These are phyloP conservation scores for Valencia hispanica DNA, from an alignment of 2,797 vertebrate species.

Conservation along the genomic window DNA sequence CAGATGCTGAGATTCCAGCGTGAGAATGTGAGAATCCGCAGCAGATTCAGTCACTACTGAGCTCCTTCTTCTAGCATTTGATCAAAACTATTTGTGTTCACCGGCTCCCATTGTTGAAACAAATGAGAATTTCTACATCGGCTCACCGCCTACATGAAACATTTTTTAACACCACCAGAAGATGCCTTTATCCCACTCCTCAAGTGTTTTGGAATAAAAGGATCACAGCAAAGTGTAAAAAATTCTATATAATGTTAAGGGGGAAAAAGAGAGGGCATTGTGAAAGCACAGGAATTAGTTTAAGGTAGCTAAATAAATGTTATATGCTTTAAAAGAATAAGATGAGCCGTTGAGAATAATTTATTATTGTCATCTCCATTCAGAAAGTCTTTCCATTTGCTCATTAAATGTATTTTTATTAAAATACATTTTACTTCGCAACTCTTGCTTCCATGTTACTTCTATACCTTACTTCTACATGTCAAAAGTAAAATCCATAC, in stretches of 20 bases:
- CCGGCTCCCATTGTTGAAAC: conserved; percentile 60
- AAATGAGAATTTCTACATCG: conserved; percentile 54
- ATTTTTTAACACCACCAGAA: conserved; percentile 38
- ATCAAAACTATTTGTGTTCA: conserved; percentile 63
- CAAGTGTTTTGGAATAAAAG: conserved; percentile 45
- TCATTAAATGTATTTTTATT: conserved; percentile 53
- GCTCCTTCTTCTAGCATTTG: conserved; percentile 52
- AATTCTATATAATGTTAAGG: conserved; percentile 26
- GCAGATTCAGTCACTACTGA: conserved; percentile 65
- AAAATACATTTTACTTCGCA: conserved; percentile 11
- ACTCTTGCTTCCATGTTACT: too few species aligned
- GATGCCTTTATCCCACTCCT: conserved; percentile 36
- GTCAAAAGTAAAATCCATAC: neutral
- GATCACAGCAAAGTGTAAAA: conserved; percentile 37
- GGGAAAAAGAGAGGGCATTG: conserved; percentile 4
- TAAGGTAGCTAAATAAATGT: conserved; percentile 61
- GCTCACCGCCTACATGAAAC: conserved; percentile 15
- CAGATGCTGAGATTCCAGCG: conserved; percentile 68
- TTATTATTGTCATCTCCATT: conserved; percentile 35
- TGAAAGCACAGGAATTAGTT: conserved; percentile 44
- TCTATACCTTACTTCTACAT: neutral
- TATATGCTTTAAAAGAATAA: conserved; percentile 56
- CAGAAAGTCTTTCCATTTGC: conserved; percentile 52
- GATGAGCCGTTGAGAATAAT: conserved; percentile 37
- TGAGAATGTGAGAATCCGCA: conserved; percentile 63